Base-by-base conservation (phyloP, 2,113 vertebrate species). In the Sprattus sprattus region DNA sequence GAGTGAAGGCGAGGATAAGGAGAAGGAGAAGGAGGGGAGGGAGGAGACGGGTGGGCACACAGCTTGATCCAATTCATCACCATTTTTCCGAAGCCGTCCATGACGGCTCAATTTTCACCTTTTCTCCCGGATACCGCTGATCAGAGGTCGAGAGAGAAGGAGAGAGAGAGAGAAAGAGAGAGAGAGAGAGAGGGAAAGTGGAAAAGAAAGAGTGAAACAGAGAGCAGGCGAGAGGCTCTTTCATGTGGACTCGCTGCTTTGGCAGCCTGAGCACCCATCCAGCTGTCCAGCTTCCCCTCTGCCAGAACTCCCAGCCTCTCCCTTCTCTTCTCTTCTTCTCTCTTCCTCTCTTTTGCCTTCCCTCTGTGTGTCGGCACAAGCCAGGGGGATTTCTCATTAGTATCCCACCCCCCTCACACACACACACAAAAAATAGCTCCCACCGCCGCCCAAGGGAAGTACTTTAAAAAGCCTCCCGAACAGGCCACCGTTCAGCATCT, bases 41-140 rank as follows among this genome's bases (percentile, higher is more conserved):
- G 32, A 39, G 25, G 28, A 78, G 71, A 39, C 32, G 28, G 71
- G 11, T 44, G 71, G 71, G 71, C 82, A 78, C 80, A 49, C 83
- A 82, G 64, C 83, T 85, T 83, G 84, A 85, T 84, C 28, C 49
- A 82, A 84, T 84, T 84, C 60, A 84, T 84, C 83, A 84, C 78
- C 47, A 85, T 75, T 78, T 86, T 84, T 71, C 46, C 82, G 80
- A 64, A 84, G 60, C 44, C 39, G 57, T 82, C 85, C 64, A 82
- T 84, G 85, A 86, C 80, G 82, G 81, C 88, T 88, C 54, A 47
- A 85, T 88, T 88, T 87, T 85, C 85, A 87, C 84, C 49, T 50
- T 83, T 71, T 54, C 52, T 50, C n/a, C 45, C 46, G 32, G 82
- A 84, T 83, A 32, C 28, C 45, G 82, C 45, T 60, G 44, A 28